Conservation (phyloP, 2,797 vertebrate species). For the Sandelia bainsii region DNA sequence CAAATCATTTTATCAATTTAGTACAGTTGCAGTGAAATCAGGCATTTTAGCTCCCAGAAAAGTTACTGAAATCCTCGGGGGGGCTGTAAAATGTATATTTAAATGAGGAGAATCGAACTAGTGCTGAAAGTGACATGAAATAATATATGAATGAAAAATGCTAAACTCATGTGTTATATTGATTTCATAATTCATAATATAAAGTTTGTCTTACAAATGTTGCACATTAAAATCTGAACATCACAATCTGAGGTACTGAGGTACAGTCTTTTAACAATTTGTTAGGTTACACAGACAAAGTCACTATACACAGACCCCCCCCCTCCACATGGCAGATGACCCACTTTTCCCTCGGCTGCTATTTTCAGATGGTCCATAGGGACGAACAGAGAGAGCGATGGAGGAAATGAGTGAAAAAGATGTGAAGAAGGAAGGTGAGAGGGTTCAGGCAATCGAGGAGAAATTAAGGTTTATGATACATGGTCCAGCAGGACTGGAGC, state of each 20-base stretch:
- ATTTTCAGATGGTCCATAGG: slow-evolving; percentile 83
- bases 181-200: not conserved
- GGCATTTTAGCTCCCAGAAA: no score
- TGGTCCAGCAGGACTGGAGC: slow-evolving; percentile 51
- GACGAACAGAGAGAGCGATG: slow-evolving; percentile 60
- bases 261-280: slow-evolving; percentile 36
- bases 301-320: slow-evolving; percentile 18
- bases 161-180: not conserved
- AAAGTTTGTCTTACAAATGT: not conserved
- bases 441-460: slow-evolving; percentile 61
- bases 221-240: not conserved
- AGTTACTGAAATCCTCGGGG: no score
- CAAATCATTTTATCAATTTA: not conserved
- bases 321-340: slow-evolving; percentile 74
- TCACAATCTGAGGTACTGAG: slow-evolving; percentile 5
- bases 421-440: slow-evolving; percentile 63
- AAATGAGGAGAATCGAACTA: not conserved
- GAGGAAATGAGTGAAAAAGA: slow-evolving; percentile 62
- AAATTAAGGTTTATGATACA: slow-evolving; percentile 65
- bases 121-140: not conserved
- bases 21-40: no score
- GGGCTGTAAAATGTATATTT: no score
- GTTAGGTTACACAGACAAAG: slow-evolving; percentile 34
- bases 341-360: slow-evolving; percentile 83
- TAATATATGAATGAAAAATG: not conserved